A percentile compares a stretch with the other conserved stretches of the same genome.
These are phyloP conservation scores for Asarcornis scutulata DNA, from an alignment of 2,113 vertebrate genomes.

Conservation along the genomic window DNA sequence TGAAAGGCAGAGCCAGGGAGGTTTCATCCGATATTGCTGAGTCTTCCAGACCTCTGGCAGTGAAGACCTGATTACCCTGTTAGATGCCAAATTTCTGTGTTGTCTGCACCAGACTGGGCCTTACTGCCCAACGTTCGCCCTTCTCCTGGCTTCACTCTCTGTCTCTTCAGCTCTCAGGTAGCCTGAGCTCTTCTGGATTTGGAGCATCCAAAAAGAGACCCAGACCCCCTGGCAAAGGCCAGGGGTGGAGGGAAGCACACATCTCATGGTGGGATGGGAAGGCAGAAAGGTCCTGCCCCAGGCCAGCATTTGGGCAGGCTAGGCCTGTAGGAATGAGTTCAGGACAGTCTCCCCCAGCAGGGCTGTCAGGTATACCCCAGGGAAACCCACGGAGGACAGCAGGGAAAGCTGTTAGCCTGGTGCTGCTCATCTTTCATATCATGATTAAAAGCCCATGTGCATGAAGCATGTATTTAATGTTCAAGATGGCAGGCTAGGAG, in stretches of 20 bases:
- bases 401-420: background rate
- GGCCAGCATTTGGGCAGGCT: background rate
- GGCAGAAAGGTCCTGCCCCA: background rate
- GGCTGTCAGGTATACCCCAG: background rate
- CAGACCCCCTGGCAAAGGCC: background rate
- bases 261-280: background rate
- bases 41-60: background rate
- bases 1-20: background rate
- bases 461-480: background rate
- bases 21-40: background rate
- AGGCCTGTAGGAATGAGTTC: accelerated
- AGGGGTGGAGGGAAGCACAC: background rate
- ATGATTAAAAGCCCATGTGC: background rate
- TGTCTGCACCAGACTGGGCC: background rate
- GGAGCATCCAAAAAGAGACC: background rate
- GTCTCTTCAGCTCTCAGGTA: accelerated
- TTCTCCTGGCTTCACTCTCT: background rate
- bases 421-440: background rate
- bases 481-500: background rate
- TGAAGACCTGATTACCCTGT: background rate
- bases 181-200: background rate
- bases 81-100: background rate
- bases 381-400: background rate
- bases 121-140: background rate
- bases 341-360: background rate